Evolutionary conservation across 2,888 invertebrate genomes (phyloP), one percentile per base, ranked within the genome.

Genomic region (Tenthredo notha): DNA sequence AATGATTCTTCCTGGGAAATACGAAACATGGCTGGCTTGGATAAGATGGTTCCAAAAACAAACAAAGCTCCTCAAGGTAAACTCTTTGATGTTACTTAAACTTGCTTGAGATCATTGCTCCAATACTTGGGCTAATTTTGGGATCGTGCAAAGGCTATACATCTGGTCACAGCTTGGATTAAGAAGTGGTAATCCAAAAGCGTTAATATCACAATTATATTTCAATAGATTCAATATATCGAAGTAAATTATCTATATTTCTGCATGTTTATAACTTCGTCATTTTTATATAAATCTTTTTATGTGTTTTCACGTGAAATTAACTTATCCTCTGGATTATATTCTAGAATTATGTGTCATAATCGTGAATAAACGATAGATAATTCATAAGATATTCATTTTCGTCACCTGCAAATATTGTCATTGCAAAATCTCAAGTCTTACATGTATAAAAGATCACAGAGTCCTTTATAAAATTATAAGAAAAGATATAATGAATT

Each of bases 21-120:
- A 80, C 94, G 94, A 88, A 95, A 95, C 86, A 95, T 94, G 93
- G 94, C 95, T 40, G 96, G 96, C 77, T 94, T 96, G 89, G 96
- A 96, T 91, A 95, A 95, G 90, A 95, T 95, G 92, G 94, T 95
- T 21, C 87, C 89, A 29, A 90, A 91, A 84, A 87, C 88, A 47
- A 90, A 91, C 84, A 90, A 89, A 54, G 75, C 87, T 84, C 65
- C 84, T 12, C 87, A 88, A 84, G 87, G 90, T 90, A 86, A 90
- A 87, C 18, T 40, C 9, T 61, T 80, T 61, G 10, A 37, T 21
- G 18, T 67, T 70, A 47, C 9, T 61, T 9, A 61, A 58, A 58
- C 25, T 37, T 61, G 21, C 18, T 40, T n/a, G 33, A 50, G n/a
- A n/a, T 50, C 25, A 29, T 50, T 15, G 15, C 12, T 80, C n/a